Evolutionary conservation across 2,888 invertebrate species (phyloP), one percentile per base, ranked within the genome.

Genomic region (Cyaniris semiargus): DNA sequence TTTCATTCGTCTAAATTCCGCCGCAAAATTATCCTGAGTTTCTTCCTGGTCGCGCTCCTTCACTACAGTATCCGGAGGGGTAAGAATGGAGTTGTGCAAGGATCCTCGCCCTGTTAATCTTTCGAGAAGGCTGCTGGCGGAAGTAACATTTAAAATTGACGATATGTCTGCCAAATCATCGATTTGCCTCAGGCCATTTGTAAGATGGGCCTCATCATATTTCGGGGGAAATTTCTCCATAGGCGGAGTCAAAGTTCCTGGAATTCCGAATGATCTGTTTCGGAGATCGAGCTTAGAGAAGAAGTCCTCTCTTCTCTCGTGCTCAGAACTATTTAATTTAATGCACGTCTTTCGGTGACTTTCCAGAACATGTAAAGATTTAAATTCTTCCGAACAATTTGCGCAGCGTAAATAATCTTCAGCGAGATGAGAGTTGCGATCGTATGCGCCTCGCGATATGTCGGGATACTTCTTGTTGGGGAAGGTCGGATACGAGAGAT

Each of bases 1-100:
- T 85, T 98, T 98, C 98, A 98, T 98, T 82, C 96, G 96, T n/a
- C 97, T 94, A 83, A 98, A 97, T 83, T 97, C 97, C 0, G 97
- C 96, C 0, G 97, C 97, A 83, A 97, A 97, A 58, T 96, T 95
- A 85, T 98, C 97, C 87, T 98, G 97, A 0, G 96, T 96, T 86
- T 97, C 97, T 85, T 97, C 91, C 79, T 89, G 89, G 18, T 93
- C 92, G 60, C 92, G 85, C 21, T 94, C 93, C 80, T 91, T 93
- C 1, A 83, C 82, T 70, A 89, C 84, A 38, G 93, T 90, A 80
- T 93, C 91, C 1, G 93, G 92, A 60, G 94, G 92, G n/a, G 92
- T 93, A 7, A 94, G 83, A 15, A 91, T 90, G 21, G 92, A 82
- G 83, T 86, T 89, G 85, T 95, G 91, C 82, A 94, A 86, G 71